Base-by-base conservation (phyloP, 2,888 invertebrate genomes). In the Pilophorus perplexus region DNA sequence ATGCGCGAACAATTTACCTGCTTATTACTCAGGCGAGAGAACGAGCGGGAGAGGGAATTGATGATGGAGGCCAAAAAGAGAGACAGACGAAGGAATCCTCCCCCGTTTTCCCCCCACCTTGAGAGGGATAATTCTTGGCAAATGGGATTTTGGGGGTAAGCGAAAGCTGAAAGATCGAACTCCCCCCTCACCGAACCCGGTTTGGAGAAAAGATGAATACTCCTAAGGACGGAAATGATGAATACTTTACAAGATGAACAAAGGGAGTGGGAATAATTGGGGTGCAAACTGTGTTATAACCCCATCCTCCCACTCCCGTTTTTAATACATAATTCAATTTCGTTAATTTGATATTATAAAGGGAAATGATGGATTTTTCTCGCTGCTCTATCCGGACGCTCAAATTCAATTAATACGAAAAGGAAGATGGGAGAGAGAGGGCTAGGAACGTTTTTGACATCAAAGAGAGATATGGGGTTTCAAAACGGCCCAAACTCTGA, bases 1-100 rank as follows among this genome's bases (percentile, higher is more conserved):
- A 59, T 59, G 59, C 59, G 59, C 59, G 59, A 59, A 59, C 59
- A 62, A 62, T 62, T 46, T 62, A 62, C 62, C 62, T 62, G 46
- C 48, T 62, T 62, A 62, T 62, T 62, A 48, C 62, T 62, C 62
- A 8, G 10, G 22, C 6, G 5, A n/a, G 62, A 28, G 27, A 14
- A 33, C 12, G 12, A 33, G 33, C 12, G 33, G 12, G 12, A 33
- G 33, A 33, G 12, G 33, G 33, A 33, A 33, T 33, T 33, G 33
- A 33, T 33, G 25, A 40, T 1, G 16, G 5, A 50, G 3, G n/a
- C 2, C 6, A 2, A 27, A 14, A 25, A 2, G 52, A 28, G 33
- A 18, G 28, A 5, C 1, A 25, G 27, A 6, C 23, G 48, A 25
- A 52, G 52, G 52, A 52, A 28, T 28, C 52, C 28, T n/a, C 28